These are phyloP conservation scores for Formica aserva DNA, from an alignment of 2,888 invertebrate species.

Conservation along the genomic window DNA sequence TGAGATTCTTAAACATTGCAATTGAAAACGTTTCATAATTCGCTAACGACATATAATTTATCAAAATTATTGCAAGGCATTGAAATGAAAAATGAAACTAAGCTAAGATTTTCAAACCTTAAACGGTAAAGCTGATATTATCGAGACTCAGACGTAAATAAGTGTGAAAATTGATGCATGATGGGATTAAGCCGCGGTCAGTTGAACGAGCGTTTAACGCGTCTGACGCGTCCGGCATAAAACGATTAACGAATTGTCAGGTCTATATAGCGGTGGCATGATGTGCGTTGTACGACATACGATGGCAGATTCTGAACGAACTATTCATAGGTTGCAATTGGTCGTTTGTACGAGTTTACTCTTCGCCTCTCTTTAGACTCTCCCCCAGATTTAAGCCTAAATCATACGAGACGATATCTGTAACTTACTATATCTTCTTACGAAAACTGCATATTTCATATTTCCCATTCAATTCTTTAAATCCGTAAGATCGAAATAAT, in stretches of 20 bases:
- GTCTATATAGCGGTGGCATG: constrained; percentile 34
- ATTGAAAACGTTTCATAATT: not conserved
- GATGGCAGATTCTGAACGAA: constrained; percentile 54
- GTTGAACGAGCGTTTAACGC: constrained; percentile 48
- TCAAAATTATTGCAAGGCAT: not conserved
- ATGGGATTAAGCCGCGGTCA: constrained; percentile 47
- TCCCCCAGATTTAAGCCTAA: constrained; percentile 7
- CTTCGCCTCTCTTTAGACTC: constrained; percentile 61
- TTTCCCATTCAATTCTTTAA: not conserved
- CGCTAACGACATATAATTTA: not conserved
- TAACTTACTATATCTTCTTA: not conserved
- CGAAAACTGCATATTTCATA: not conserved
- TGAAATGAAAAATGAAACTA: not conserved
- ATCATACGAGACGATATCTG: not conserved
- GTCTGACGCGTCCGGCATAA: constrained; percentile 59
- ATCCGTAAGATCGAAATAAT: not conserved
- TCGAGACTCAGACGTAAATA: constrained; percentile 30
- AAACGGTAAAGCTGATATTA: not conserved
- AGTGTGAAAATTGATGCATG: constrained; percentile 42
- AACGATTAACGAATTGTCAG: constrained; percentile 68
- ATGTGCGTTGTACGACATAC: constrained; percentile 34
- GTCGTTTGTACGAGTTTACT: constrained; percentile 67
- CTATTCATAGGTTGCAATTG: constrained; percentile 72
- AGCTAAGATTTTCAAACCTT: not conserved
- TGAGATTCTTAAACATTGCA: not conserved